Evolutionary conservation across 2,113 vertebrate species (phyloP), one percentile per base, ranked within the genome.

Genomic region (Ginglymostoma cirratum): DNA sequence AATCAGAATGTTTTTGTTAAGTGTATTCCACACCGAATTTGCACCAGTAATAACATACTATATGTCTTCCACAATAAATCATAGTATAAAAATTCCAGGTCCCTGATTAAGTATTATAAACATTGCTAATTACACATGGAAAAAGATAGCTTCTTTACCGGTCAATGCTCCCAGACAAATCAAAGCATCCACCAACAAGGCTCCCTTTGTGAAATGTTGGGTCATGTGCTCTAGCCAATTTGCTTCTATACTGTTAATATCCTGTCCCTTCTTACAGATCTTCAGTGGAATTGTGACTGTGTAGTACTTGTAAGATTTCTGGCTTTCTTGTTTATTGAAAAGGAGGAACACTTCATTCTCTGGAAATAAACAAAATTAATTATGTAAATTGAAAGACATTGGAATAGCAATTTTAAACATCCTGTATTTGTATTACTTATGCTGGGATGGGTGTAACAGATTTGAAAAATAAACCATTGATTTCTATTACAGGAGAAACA

Each of bases 201-300:
- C 98, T 78, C 99, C 99, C 80, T 98, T 99, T 97, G 98, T 98
- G 98, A 99, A 99, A 97, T 99, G 99, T 97, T 99, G 98, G 0
- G 99, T 99, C 99, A 99, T 99, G 98, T 99, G 98, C 96, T 99
- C 99, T 97, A 99, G 97, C 99, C 99, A 99, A 97, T 98, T 99
- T 96, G 99, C 99, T 96, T 99, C 98, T 96, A 99, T 96, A 1
- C 98, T 96, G 96, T 97, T 98, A 96, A 99, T 97, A 0, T 98
- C 98, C 96, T 98, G 98, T 4, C 98, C 98, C 0, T 98, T 98
- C 76, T 97, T 98, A 96, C 98, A 98, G 92, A 99, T 98, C 94
- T 97, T 98, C 96, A 99, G 98, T 14, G 99, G 99, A 66, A 99
- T 98, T 96, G 98, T 99, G 96, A 99, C 98, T 0, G 99, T 98